Percentiles rank a stretch among this genome's conserved stretches.
Evolutionary conservation across 2,113 vertebrate genomes (phyloP).

Genomic region (Myotis lucifugus): DNA sequence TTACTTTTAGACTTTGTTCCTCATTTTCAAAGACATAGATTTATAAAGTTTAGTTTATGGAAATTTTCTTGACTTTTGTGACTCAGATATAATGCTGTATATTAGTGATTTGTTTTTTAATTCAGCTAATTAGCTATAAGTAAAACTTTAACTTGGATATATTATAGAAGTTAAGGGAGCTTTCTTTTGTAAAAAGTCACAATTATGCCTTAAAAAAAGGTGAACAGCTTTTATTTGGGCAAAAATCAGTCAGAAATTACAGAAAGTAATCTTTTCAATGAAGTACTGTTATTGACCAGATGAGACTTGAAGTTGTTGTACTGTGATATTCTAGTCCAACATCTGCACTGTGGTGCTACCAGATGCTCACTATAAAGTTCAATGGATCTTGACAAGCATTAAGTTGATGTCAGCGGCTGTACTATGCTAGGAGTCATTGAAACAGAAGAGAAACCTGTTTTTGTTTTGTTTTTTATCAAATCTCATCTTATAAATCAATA

Average conservation of each 20-base stretch:
- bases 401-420: constrained; percentile 45
- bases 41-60: constrained; percentile 18
- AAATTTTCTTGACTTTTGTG: constrained; percentile 39
- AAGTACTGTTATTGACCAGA: constrained; percentile 58
- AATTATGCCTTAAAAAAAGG: background rate
- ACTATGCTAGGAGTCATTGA: constrained; percentile 39
- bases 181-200: constrained; percentile 44
- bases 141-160: background rate
- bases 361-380: constrained; percentile 31
- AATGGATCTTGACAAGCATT: constrained; percentile 38
- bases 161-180: background rate
- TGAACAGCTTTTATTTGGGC: constrained; percentile 58
- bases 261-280: constrained; percentile 36
- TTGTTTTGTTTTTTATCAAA: background rate
- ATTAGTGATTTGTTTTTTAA: background rate
- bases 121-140: background rate
- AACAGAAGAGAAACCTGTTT: constrained; percentile 38
- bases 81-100: constrained; percentile 21
- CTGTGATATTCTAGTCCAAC: background rate
- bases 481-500: constrained; percentile 40
- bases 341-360: background rate
- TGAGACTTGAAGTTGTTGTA: background rate
- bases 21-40: constrained; percentile 33
- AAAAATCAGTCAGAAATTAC: constrained; percentile 58
- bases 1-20: background rate